Conservation (phyloP, 1,140 invertebrate species). For the Platorchestia sp. region DNA sequence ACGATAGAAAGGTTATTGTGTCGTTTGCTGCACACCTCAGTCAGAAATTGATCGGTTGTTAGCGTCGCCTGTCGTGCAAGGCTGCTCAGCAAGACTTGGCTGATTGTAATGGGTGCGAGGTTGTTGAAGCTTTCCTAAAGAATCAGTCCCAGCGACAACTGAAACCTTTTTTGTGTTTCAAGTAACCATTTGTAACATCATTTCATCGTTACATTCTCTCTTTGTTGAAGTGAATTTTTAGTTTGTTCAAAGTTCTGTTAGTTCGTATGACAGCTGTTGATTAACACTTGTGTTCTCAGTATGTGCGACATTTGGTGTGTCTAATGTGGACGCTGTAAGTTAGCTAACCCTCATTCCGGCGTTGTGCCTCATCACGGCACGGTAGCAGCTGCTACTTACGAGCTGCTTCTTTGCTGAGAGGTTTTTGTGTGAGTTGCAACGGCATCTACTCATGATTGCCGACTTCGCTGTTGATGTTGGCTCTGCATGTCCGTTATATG, state of each 20-base stretch:
- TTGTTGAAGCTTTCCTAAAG: neutral
- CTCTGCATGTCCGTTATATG: neutral
- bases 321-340: neutral
- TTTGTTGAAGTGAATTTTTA: neutral
- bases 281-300: neutral
- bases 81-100: neutral
- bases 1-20: neutral
- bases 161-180: neutral
- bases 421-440: neutral
- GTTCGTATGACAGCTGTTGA: neutral
- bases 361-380: too few relatives aligned
- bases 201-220: neutral
- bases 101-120: neutral
- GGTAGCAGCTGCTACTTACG: neutral
- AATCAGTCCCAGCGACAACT: neutral
- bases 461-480: neutral
- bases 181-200: neutral
- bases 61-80: neutral
- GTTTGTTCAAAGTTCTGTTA: neutral
- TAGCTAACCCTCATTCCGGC: neutral
- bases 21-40: neutral
- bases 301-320: neutral
- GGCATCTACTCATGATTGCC: neutral
- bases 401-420: neutral
- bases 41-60: neutral